Conservation (phyloP, 2,113 vertebrate species). For the Hydrochoerus hydrochaeris region DNA sequence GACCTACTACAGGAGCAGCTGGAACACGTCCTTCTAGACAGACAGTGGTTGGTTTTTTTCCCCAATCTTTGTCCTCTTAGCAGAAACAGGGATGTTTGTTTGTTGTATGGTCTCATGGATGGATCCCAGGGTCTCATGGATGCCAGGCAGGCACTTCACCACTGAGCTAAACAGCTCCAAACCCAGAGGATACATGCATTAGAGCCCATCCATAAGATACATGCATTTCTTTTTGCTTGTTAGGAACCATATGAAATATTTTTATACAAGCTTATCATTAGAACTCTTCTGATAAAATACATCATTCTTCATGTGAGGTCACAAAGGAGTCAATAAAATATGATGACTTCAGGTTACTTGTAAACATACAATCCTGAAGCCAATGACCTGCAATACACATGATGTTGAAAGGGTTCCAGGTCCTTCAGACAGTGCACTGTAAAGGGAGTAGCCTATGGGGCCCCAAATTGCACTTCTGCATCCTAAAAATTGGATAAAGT, state of each 20-base stretch:
- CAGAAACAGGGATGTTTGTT: not conserved
- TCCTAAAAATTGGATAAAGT: not conserved
- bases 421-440: not conserved
- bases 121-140: not conserved
- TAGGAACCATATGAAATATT: not conserved
- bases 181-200: too few relatives aligned
- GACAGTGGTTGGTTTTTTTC: too few relatives aligned
- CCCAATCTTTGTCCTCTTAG: not conserved
- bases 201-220: not conserved
- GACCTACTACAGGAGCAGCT: not conserved
- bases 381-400: not conserved
- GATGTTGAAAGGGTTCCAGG: too few relatives aligned
- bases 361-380: not conserved
- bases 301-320: not conserved
- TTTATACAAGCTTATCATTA: not conserved
- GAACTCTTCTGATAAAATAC: not conserved
- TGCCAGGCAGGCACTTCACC: not conserved
- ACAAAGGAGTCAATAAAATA: not conserved
- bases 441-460: not conserved
- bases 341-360: not conserved
- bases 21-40: too few relatives aligned
- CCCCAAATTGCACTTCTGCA: not conserved
- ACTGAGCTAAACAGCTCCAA: not conserved
- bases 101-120: not conserved
- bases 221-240: not conserved